phyloP scores from a whole-genome alignment of 2,888 invertebrate genomes.

The Callinectes sapidus region DNA sequence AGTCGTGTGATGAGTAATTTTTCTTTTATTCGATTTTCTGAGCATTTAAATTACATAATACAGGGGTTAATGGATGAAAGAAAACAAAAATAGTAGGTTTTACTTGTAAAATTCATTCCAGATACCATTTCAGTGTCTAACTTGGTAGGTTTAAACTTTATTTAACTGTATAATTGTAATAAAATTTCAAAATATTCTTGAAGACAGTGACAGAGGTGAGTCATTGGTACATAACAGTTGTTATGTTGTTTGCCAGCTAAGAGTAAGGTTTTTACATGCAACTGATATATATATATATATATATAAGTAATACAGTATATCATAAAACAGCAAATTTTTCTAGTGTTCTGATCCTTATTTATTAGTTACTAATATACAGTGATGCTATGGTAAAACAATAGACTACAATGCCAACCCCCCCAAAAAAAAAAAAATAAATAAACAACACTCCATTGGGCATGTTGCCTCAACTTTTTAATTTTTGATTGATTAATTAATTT shows the following conservation, averaged over 20 bases:
- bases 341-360: too few species aligned
- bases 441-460: too few species aligned
- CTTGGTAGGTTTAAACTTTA: not conserved
- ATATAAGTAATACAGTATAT: too few species aligned
- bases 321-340: too few species aligned
- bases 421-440: too few species aligned
- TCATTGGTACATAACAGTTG: not conserved
- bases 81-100: conserved; percentile 52
- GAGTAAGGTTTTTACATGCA: not conserved
- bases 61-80: conserved; percentile 67
- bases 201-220: not conserved
- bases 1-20: conserved; percentile 87
- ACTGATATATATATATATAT: not conserved
- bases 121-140: not conserved
- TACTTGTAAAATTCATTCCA: not conserved
- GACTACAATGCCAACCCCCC: too few species aligned
- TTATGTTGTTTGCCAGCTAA: not conserved
- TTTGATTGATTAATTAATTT: too few species aligned
- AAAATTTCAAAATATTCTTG: not conserved
- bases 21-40: conserved; percentile 88
- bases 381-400: too few species aligned
- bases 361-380: too few species aligned
- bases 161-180: not conserved
- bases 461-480: too few species aligned
- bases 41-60: conserved; percentile 79